Evolutionary conservation across 1,140 invertebrate species (phyloP).

Genomic region (Drosophila ambigua): DNA sequence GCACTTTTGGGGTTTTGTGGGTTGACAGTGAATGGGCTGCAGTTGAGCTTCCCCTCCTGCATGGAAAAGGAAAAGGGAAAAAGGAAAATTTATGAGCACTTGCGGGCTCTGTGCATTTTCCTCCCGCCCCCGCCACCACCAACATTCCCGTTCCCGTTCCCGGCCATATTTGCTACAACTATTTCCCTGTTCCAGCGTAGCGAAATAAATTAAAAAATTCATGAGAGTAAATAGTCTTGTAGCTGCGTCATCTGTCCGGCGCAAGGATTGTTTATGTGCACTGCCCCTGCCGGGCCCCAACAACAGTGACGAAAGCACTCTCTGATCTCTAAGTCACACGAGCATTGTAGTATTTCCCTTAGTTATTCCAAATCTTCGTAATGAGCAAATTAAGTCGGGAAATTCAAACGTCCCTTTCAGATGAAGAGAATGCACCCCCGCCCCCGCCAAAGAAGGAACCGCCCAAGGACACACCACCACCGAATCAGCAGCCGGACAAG

Average conservation of each 20-base stretch:
- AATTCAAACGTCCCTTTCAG: no score
- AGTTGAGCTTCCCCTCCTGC: slow-evolving; percentile 34
- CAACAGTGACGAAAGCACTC: no score
- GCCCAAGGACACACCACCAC: no score
- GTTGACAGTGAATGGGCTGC: slow-evolving; percentile 29
- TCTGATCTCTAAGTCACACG: no score
- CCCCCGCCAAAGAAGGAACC: no score
- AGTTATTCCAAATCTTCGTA: no score
- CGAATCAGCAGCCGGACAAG: no score
- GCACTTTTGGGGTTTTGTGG: slow-evolving; percentile 37
- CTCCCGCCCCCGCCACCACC: background rate
- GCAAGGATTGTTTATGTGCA: background rate
- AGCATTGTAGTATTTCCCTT: no score
- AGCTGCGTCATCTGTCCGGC: slow-evolving; percentile 8
- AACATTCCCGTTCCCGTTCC: no score
- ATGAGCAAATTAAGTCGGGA: no score
- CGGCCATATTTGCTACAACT: slow-evolving; percentile 2
- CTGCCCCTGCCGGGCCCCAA: no score
- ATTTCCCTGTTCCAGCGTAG: background rate
- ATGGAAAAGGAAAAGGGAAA: slow-evolving; percentile 18
- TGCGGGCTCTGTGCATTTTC: slow-evolving; percentile 27
- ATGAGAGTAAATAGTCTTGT: slow-evolving; percentile 18
- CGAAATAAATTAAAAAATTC: slow-evolving; percentile 35
- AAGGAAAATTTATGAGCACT: slow-evolving; percentile 70
- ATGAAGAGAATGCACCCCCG: no score